These are phyloP conservation scores for Nematostella vectensis DNA, from an alignment of 92 coral and sea anemone species.

Conservation along the genomic window DNA sequence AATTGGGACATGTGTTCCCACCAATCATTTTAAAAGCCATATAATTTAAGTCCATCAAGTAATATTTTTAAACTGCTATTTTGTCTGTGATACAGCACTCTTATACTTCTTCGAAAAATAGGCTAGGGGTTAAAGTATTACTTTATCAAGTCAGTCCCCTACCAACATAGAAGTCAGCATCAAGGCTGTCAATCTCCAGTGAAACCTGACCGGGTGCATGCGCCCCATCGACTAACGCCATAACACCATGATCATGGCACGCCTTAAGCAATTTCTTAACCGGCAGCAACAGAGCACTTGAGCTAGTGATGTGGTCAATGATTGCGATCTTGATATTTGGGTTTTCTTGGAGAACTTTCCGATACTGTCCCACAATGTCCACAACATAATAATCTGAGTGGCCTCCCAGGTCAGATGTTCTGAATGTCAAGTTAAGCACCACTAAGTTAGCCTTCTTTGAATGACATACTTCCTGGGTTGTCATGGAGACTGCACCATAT, in stretches of 20 bases:
- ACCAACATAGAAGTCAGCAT: constrained; percentile 90
- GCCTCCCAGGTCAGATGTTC: constrained; percentile 48
- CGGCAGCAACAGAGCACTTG: constrained; percentile 57
- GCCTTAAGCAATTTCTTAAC: constrained; percentile 51
- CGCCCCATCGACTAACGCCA: constrained; percentile 73
- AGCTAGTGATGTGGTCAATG: constrained; percentile 61
- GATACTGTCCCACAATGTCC: constrained; percentile 60
- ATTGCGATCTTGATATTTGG: constrained; percentile 52
- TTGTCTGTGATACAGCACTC: too few relatives aligned
- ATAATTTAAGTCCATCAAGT: too few relatives aligned
- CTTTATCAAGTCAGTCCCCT: too few relatives aligned
- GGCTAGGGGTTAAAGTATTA: too few relatives aligned
- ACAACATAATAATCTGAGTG: constrained; percentile 42
- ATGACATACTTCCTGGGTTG: constrained; percentile 55
- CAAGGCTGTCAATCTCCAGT: constrained; percentile 56
- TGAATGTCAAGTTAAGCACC: constrained; percentile 66
- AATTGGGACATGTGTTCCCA: too few relatives aligned
- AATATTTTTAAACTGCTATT: too few relatives aligned
- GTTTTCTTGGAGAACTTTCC: constrained; percentile 54
- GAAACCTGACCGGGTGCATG: constrained; percentile 84
- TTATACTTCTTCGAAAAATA: too few relatives aligned
- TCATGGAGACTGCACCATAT: constrained; percentile 51
- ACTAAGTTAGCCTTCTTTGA: constrained; percentile 51
- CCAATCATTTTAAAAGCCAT: too few relatives aligned
- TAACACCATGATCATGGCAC: constrained; percentile 54